Evolutionary conservation across 1,140 invertebrate genomes (phyloP).

Genomic region (Danaus plexippus): DNA sequence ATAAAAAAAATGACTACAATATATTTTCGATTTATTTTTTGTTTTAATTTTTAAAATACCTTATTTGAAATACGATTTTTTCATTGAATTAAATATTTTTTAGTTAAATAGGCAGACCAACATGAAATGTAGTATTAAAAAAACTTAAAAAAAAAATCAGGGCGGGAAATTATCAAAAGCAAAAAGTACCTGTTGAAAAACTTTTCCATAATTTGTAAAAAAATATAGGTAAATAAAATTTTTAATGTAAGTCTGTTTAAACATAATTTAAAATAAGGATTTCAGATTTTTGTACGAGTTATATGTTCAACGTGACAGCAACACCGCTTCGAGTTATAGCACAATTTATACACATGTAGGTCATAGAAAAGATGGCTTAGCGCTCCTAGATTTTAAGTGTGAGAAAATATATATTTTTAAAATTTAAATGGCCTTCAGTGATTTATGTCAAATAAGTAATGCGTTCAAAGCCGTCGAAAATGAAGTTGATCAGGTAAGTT

Average conservation of each 20-base stretch:
- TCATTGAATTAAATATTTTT: not conserved
- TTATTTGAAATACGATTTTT: not conserved
- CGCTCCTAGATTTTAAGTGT: constrained; percentile 63
- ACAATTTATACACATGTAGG: constrained; percentile 66
- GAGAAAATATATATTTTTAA: constrained; percentile 65
- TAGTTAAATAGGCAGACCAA: no score
- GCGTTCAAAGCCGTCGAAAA: constrained; percentile 68
- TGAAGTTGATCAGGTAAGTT: constrained; percentile 66
- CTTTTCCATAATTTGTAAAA: no score
- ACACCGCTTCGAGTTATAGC: constrained; percentile 45
- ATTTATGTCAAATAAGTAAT: constrained; percentile 70
- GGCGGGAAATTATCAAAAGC: no score
- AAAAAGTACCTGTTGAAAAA: no score
- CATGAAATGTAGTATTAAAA: no score
- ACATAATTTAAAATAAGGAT: constrained; percentile 1
- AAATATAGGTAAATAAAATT: no score
- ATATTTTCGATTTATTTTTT: no score
- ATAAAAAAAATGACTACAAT: no score
- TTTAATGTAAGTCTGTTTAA: no score
- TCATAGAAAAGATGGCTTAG: constrained; percentile 72
- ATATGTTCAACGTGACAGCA: constrained; percentile 32
- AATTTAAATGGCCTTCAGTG: constrained; percentile 73
- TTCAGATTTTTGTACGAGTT: not conserved
- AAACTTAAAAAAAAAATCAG: no score
- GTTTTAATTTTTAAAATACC: no score